A percentile compares a stretch with the other conserved stretches of the same genome.
Evolutionary conservation across 1,140 invertebrate species (phyloP).

Genomic region (Danaus plexippus): DNA sequence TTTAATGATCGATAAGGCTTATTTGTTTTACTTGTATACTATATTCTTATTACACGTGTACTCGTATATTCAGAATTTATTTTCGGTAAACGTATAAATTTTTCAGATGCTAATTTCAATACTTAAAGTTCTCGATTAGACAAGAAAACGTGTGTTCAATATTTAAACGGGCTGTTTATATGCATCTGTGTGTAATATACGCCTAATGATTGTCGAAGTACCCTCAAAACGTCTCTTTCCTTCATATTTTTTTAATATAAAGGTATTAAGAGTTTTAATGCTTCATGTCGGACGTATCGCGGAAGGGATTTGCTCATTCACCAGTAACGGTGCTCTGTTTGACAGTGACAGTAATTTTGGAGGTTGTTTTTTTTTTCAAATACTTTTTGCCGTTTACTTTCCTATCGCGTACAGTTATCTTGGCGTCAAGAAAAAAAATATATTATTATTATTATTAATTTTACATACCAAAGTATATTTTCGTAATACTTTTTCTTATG

Average conservation of each 20-base stretch:
- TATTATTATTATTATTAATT: slow-evolving; percentile 7
- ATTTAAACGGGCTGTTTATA: no score
- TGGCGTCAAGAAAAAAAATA: slow-evolving; percentile 10
- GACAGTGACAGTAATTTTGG: slow-evolving; percentile 9
- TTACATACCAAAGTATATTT: slow-evolving; percentile 3
- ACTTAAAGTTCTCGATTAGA: no score
- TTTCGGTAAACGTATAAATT: no score
- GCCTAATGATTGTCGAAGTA: slow-evolving; percentile 7
- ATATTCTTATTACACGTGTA: no score
- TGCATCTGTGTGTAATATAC: background rate
- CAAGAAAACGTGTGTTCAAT: no score
- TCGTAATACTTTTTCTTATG: slow-evolving; percentile 8
- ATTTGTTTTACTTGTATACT: no score
- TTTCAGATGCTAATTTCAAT: no score
- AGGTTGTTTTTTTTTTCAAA: slow-evolving; percentile 8
- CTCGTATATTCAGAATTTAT: no score
- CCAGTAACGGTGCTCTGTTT: slow-evolving; percentile 23
- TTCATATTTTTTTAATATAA: slow-evolving; percentile 55
- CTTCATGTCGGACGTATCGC: background rate
- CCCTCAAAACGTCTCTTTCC: slow-evolving; percentile 38
- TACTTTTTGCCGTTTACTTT: slow-evolving; percentile 5
- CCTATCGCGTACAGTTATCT: slow-evolving; percentile 12
- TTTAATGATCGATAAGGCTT: no score
- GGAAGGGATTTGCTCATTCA: slow-evolving; percentile 6
- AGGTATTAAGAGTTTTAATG: slow-evolving; percentile 28